Conservation (phyloP, 2,797 vertebrate species). For the Lepilemur ruficaudatus region DNA sequence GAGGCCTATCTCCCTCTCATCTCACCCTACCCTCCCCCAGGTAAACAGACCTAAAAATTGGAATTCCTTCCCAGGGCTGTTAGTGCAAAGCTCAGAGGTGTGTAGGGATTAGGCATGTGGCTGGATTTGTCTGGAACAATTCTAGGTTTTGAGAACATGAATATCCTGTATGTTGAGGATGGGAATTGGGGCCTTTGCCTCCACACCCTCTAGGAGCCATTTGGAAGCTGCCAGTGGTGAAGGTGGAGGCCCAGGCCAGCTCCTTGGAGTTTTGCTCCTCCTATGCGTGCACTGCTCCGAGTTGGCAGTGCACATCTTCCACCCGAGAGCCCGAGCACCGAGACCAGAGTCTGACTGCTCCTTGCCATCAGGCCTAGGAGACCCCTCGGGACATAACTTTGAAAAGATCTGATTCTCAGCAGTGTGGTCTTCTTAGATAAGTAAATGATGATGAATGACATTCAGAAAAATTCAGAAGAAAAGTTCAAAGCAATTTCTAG, state of each 20-base stretch:
- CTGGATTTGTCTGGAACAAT: background rate
- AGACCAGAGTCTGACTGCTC: background rate
- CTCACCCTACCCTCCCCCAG: rapidly evolving
- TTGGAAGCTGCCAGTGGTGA: background rate
- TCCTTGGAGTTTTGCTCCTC: rapidly evolving
- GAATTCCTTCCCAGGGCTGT: background rate
- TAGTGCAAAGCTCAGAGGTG: background rate
- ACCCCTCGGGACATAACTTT: background rate
- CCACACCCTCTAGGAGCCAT: background rate
- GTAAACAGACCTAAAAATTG: background rate
- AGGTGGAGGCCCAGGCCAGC: background rate
- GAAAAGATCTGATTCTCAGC: background rate
- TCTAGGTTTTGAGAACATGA: background rate
- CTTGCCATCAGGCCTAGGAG: background rate
- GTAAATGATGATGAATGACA: background rate
- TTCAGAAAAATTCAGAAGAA: background rate
- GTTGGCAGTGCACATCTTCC: background rate
- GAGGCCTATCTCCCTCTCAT: background rate
- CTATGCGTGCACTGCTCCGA: rapidly evolving
- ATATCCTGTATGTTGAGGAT: background rate
- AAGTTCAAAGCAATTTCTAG: background rate
- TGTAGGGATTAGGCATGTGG: background rate
- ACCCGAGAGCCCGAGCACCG: background rate
- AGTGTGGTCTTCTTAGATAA: background rate
- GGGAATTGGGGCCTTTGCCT: background rate